phyloP scores from a whole-genome alignment of 2,797 vertebrate species.

The Rallus crepitans region DNA sequence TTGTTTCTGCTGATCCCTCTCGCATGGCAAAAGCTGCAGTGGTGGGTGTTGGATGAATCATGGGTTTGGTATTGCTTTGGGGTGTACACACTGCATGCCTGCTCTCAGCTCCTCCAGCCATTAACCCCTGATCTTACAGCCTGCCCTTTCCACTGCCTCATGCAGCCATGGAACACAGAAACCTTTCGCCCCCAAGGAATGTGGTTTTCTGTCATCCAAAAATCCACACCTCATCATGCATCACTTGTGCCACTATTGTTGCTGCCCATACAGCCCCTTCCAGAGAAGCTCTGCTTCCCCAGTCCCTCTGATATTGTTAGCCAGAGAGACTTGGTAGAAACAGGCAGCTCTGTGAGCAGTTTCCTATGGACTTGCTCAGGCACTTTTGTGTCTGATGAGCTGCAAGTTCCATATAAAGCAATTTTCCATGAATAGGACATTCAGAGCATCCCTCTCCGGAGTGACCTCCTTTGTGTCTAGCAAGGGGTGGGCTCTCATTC shows the following conservation, averaged over 20 bases:
- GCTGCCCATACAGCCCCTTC: background rate
- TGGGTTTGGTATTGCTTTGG: background rate
- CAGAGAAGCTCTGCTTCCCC: background rate
- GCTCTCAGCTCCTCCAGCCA: background rate
- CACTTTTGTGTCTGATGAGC: background rate
- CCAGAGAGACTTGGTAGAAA: background rate
- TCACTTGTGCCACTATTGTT: background rate
- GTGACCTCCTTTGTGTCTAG: background rate
- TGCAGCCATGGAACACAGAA: background rate
- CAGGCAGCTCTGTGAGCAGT: background rate
- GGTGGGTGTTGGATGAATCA: background rate
- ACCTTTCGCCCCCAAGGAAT: background rate
- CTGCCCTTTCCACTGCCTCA: background rate
- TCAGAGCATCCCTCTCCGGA: background rate
- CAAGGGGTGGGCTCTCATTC: background rate
- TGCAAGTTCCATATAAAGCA: background rate
- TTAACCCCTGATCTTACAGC: background rate
- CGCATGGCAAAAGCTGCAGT: rapidly evolving
- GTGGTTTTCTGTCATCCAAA: background rate
- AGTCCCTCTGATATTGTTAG: background rate
- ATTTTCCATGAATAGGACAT: background rate
- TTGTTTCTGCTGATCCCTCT: background rate
- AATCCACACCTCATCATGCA: background rate
- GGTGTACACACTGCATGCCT: rapidly evolving
- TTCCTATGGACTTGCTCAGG: background rate